Evolutionary conservation across 2,888 invertebrate species (phyloP), one percentile per base, ranked within the genome.

Genomic region (Cyrtodaria siliqua): DNA sequence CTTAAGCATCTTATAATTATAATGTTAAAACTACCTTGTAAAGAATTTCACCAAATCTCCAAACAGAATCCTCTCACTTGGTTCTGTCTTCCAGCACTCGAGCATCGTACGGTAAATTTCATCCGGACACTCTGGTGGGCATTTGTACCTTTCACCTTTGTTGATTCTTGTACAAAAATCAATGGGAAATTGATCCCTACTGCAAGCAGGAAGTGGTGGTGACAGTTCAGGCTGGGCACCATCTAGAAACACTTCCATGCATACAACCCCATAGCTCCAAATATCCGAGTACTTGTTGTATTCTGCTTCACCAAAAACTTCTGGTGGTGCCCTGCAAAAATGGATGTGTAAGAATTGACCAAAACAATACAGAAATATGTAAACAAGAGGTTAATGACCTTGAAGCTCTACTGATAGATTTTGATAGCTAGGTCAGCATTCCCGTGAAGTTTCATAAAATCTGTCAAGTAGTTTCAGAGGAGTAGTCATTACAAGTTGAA

Each of bases 201-300:
- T 44, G 40, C 2, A 16, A 42, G 16, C 1, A 29, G 23, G 20
- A 26, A 14, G 16, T 14, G 40, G 40, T 12, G 38, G 23, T 9
- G 20, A 47, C 20, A 66, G 27, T 23, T 53, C 26, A 8, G 76
- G 69, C 8, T 44, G 23, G 6, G 16, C 24, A 1, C 72, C 72
- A 63, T 80, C 64, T 23, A 53, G 24, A 29, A 76, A 76, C 4
- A 76, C 73, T 49, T 80, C 79, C 3, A 75, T 27, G 42, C 69
- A 60, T 18, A 80, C 40, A 2, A 69, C 62, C 0, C 79, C 79
- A 23, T 61, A 75, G 40, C 79, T 80, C 79, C 79, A 80, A 2
- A 73, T 71, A 53, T 80, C 79, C 8, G 79, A 69, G 20, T 52
- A 71, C 20, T 42, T 57, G 23, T 27, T 67, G 53, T 72, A 72